Percentiles rank a stretch among this genome's conserved stretches.
phyloP scores from a whole-genome alignment of 2,888 invertebrate species.

The Pseudeuparius sepicola region DNA sequence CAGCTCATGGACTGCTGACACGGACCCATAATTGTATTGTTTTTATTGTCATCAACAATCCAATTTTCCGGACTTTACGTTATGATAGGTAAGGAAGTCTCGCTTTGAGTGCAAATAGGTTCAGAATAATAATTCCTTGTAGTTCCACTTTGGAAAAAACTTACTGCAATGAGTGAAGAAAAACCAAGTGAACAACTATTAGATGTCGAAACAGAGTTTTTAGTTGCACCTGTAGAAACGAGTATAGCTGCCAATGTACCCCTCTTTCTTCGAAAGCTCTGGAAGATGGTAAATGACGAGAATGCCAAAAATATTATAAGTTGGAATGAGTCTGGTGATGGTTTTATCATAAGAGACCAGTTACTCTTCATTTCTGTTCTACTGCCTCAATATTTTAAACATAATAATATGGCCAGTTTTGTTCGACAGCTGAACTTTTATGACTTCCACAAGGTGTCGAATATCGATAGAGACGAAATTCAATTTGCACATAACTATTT shows the following conservation, averaged over 20 bases:
- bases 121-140: too few species aligned
- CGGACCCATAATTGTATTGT: too few species aligned
- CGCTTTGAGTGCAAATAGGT: too few species aligned
- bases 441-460: constrained; percentile 90
- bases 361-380: constrained; percentile 81
- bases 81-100: too few species aligned
- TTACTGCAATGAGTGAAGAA: too few species aligned
- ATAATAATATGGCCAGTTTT: constrained; percentile 96
- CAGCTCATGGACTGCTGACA: too few species aligned
- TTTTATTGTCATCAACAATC: too few species aligned
- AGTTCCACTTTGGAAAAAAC: too few species aligned
- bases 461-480: constrained; percentile 78
- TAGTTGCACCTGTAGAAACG: too few species aligned
- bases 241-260: constrained; percentile 16
- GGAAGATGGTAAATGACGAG: constrained; percentile 29
- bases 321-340: constrained; percentile 50
- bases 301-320: constrained; percentile 25
- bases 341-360: constrained; percentile 89
- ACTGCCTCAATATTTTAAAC: constrained; percentile 91
- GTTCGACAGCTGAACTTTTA: constrained; percentile 96
- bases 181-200: too few species aligned
- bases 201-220: too few species aligned
- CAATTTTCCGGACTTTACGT: too few species aligned
- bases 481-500: constrained; percentile 92
- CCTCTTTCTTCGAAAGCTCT: constrained; percentile 27